phyloP scores from a whole-genome alignment of 2,888 invertebrate genomes.

The Lithophane leautieri region DNA sequence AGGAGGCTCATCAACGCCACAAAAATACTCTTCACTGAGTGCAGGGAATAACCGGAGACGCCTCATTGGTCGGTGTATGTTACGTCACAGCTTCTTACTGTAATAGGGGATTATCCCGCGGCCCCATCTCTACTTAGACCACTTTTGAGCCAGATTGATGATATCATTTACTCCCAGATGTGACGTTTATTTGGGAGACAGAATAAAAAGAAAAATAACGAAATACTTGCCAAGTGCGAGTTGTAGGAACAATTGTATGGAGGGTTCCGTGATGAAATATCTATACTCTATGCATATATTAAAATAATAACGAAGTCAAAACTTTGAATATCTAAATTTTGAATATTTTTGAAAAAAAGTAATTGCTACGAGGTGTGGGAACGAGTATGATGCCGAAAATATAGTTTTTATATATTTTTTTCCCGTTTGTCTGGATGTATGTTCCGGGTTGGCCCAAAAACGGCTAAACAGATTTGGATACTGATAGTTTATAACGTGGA shows the following conservation, averaged over 20 bases:
- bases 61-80: background rate
- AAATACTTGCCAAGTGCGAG: conserved; percentile 2
- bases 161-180: conserved; percentile 63
- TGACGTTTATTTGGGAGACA: conserved; percentile 44
- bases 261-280: conserved; percentile 33
- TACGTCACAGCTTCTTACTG: conserved; percentile 51
- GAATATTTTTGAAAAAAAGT: too few relatives aligned
- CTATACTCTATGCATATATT: too few relatives aligned
- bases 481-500: too few relatives aligned
- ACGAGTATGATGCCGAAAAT: too few relatives aligned
- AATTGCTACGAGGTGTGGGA: too few relatives aligned
- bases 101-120: conserved; percentile 62
- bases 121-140: conserved; percentile 42
- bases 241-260: too few relatives aligned
- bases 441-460: too few relatives aligned
- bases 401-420: too few relatives aligned
- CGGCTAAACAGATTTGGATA: too few relatives aligned
- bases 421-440: too few relatives aligned
- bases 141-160: conserved; percentile 66
- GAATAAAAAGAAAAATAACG: conserved; percentile 43
- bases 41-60: background rate
- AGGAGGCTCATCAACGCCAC: background rate
- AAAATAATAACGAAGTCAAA: too few relatives aligned
- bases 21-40: conserved; percentile 2
- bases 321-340: too few relatives aligned